Evolutionary conservation across 2,113 vertebrate genomes (phyloP).

Genomic region (Steatornis caripensis): DNA sequence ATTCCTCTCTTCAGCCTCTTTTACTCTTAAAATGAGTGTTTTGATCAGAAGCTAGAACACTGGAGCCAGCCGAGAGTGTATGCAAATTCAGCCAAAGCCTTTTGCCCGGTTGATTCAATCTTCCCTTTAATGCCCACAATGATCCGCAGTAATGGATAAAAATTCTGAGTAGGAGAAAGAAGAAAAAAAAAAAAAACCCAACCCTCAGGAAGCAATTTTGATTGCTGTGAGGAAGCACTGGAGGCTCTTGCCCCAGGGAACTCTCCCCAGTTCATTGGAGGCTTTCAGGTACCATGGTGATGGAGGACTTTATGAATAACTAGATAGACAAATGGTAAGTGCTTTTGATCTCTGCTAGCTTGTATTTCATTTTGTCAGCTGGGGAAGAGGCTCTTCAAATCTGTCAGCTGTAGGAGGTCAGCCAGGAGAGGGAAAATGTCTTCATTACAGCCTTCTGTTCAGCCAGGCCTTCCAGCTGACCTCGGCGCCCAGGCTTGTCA

Average conservation of each 20-base stretch:
- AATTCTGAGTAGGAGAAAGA: conserved; percentile 6
- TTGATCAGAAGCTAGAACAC: not conserved
- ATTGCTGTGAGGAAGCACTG: conserved; percentile 42
- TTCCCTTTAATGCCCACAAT: conserved; percentile 34
- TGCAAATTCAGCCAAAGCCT: conserved; percentile 33
- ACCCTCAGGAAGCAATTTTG: conserved; percentile 29
- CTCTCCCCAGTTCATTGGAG: conserved; percentile 18
- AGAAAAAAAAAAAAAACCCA: not conserved
- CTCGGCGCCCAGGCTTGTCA: not conserved
- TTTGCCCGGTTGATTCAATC: conserved; percentile 37
- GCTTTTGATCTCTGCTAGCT: conserved; percentile 59
- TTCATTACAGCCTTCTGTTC: conserved; percentile 62
- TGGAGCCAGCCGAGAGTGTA: not conserved
- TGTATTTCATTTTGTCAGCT: conserved; percentile 56
- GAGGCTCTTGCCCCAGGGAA: conserved; percentile 19
- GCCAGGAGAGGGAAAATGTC: conserved; percentile 50
- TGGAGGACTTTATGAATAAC: conserved; percentile 33
- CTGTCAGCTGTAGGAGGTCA: conserved; percentile 50
- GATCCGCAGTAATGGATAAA: conserved; percentile 46
- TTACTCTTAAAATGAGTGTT: not conserved
- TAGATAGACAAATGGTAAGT: conserved; percentile 43
- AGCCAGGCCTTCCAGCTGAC: conserved; percentile 49
- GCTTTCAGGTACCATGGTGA: conserved; percentile 46
- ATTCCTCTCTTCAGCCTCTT: not conserved
- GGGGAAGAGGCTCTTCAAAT: conserved; percentile 57